phyloP scores from a whole-genome alignment of 2,888 invertebrate species.

The Eupithecia inturbata region DNA sequence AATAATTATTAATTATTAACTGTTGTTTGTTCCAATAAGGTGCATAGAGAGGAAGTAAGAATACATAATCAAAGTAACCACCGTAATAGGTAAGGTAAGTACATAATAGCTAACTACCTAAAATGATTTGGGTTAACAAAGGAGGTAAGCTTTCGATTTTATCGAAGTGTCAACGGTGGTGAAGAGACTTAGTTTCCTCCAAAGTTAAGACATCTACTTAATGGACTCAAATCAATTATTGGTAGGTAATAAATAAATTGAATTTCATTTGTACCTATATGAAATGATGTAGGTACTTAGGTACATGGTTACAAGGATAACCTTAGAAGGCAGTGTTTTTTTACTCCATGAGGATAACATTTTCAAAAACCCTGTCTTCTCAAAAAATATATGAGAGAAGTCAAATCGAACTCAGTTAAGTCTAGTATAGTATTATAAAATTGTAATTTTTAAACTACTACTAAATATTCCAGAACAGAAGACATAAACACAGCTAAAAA shows the following conservation, averaged over 20 bases:
- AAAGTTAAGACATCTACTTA: not conserved
- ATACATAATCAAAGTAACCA: not conserved
- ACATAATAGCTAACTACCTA: too few relatives aligned
- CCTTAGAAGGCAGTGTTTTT: not conserved
- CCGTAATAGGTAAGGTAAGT: too few relatives aligned
- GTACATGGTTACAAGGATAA: not conserved
- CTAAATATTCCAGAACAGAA: not conserved
- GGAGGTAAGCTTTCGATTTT: not conserved
- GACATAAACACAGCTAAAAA: not conserved
- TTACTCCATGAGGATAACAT: not conserved
- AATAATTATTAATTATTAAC: slow-evolving; percentile 8
- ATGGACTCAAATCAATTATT: not conserved
- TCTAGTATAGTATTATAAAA: too few relatives aligned
- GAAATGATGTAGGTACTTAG: not conserved
- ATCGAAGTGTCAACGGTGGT: not conserved
- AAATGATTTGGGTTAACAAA: not conserved
- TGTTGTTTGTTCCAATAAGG: slow-evolving; percentile 4
- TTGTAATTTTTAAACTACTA: too few relatives aligned
- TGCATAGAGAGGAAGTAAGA: not conserved
- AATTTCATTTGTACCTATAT: not conserved
- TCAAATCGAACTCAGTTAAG: not conserved
- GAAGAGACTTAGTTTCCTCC: not conserved
- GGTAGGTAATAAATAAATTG: not conserved
- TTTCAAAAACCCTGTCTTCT: not conserved
- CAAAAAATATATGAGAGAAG: not conserved